A percentile compares a stretch with the other conserved stretches of the same genome.
These are phyloP conservation scores for Automeris io DNA, from an alignment of 2,888 invertebrate genomes.

Conservation along the genomic window DNA sequence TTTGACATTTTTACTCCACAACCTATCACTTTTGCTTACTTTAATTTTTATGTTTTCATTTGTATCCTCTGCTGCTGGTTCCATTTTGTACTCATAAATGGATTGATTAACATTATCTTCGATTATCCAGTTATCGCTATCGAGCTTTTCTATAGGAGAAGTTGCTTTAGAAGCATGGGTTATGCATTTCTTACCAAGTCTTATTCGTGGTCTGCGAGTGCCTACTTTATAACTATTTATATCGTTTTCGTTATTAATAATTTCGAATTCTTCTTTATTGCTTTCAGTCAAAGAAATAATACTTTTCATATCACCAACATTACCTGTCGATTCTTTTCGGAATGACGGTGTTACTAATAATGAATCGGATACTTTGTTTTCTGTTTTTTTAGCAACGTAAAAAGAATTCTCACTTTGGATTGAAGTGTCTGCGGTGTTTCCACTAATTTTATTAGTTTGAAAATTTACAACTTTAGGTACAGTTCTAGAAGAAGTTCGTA, in stretches of 20 bases:
- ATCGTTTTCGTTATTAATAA: neutral
- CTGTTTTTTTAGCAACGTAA: neutral
- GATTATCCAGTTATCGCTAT: slow-evolving; percentile 32
- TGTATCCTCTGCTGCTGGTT: slow-evolving; percentile 8
- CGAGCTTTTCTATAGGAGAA: slow-evolving; percentile 29
- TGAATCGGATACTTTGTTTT: neutral
- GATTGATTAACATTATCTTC: slow-evolving; percentile 20
- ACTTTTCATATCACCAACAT: neutral
- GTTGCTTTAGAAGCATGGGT: slow-evolving; percentile 20
- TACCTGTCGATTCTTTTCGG: neutral
- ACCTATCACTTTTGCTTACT: slow-evolving; percentile 18
- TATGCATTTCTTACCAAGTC: slow-evolving; percentile 8
- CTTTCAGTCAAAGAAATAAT: neutral
- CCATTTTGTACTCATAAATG: slow-evolving; percentile 16
- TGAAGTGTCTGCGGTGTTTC: neutral
- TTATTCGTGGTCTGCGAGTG: slow-evolving; percentile 20
- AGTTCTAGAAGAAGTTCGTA: neutral
- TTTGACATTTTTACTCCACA: slow-evolving; percentile 32
- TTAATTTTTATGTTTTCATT: slow-evolving; percentile 7
- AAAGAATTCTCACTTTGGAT: neutral
- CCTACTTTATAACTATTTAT: neutral
- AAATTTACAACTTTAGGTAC: neutral
- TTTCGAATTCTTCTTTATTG: neutral
- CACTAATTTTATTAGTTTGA: neutral
- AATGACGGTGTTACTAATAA: neutral